A percentile compares a stretch with the other conserved stretches of the same genome.
phyloP scores from a whole-genome alignment of 2,113 vertebrate genomes.

The Tiliqua scincoides region DNA sequence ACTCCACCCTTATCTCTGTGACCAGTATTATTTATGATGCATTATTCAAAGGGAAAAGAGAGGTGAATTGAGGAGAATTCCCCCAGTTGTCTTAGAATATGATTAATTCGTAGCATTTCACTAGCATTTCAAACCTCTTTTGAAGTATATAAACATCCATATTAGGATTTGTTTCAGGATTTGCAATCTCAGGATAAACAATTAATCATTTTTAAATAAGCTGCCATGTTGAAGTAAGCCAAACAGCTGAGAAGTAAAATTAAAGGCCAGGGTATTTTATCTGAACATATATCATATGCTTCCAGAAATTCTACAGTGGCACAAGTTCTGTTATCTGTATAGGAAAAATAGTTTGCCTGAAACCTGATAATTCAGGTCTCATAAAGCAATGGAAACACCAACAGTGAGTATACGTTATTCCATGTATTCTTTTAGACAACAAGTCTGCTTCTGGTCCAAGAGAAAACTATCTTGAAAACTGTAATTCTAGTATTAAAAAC shows the following conservation, averaged over 20 bases:
- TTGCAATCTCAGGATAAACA: background rate
- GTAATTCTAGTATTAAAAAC: background rate
- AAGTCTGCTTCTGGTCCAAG: background rate
- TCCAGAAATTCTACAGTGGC: background rate
- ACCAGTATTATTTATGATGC: background rate
- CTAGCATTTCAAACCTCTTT: background rate
- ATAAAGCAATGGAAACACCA: background rate
- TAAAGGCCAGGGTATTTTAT: background rate
- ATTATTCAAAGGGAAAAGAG: background rate
- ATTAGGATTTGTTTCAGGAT: background rate
- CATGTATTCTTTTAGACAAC: background rate
- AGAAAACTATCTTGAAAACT: background rate
- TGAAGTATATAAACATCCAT: background rate
- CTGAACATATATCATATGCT: background rate
- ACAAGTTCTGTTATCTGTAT: background rate
- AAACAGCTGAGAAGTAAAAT: background rate
- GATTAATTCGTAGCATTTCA: background rate
- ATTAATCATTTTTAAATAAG: background rate
- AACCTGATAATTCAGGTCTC: background rate
- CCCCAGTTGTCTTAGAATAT: background rate
- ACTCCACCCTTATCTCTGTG: background rate
- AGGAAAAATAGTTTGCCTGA: background rate
- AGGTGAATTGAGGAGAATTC: background rate
- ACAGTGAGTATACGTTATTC: background rate
- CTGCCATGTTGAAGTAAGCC: background rate